These are phyloP conservation scores for Caenorhabditis imperialis DNA, from an alignment of 2,888 invertebrate species.

Conservation along the genomic window DNA sequence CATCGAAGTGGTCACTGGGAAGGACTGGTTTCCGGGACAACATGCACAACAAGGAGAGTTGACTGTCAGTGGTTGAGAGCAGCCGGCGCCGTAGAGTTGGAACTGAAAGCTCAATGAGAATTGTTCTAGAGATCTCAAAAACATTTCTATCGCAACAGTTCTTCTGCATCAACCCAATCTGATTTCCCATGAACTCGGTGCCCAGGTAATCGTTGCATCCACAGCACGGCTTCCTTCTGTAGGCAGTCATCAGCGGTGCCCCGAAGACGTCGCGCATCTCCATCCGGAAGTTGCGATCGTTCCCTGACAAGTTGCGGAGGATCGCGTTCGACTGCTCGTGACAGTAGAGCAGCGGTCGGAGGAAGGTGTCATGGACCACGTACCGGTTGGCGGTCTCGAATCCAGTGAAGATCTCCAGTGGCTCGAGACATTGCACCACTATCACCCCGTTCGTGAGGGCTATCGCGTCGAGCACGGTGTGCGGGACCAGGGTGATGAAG, in stretches of 20 bases:
- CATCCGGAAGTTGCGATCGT: constrained; percentile 21
- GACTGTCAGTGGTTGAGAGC: constrained; percentile 19
- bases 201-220: constrained; percentile 6
- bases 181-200: constrained; percentile 13
- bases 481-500: constrained; percentile 17
- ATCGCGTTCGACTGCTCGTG: constrained; percentile 22
- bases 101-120: constrained; percentile 5
- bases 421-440: constrained; percentile 32
- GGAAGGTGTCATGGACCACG: constrained; percentile 38
- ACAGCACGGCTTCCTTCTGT: constrained; percentile 18
- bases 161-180: constrained; percentile 28
- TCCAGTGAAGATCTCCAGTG: constrained; percentile 33
- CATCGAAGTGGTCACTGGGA: constrained; percentile 14
- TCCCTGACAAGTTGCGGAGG: constrained; percentile 2
- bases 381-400: constrained; percentile 35
- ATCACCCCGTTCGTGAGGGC: constrained; percentile 30
- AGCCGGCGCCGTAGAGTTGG: constrained; percentile 24
- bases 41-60: constrained; percentile 8
- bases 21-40: constrained; percentile 18
- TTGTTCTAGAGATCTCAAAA: not conserved
- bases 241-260: constrained; percentile 17
- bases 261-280: constrained; percentile 27
- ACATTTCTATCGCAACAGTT: constrained; percentile 19
- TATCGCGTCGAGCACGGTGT: constrained; percentile 31
- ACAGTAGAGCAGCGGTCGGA: constrained; percentile 32